phyloP scores from a whole-genome alignment of 2,113 vertebrate genomes.

The Sebastes schlegelii region DNA sequence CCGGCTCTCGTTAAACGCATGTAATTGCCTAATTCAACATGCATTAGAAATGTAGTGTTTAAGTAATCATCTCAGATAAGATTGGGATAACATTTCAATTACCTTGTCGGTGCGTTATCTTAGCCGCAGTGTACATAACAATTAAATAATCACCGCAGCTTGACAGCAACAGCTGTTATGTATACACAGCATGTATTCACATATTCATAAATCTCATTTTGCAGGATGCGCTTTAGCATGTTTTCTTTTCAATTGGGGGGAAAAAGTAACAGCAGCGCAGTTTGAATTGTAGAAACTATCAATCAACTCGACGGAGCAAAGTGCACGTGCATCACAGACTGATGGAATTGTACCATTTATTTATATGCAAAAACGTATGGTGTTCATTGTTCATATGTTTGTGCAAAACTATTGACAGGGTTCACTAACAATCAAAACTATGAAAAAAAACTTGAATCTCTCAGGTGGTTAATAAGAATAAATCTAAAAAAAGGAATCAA shows the following conservation, averaged over 20 bases:
- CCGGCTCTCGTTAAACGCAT: slow-evolving; percentile 76
- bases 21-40: slow-evolving; percentile 84
- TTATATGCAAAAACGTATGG: not conserved
- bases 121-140: slow-evolving; percentile 75
- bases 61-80: slow-evolving; percentile 81
- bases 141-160: slow-evolving; percentile 75
- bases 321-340: not conserved
- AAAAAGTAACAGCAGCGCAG: slow-evolving; percentile 3
- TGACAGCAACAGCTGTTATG: slow-evolving; percentile 72
- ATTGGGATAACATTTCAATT: slow-evolving; percentile 83
- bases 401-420: slow-evolving; percentile 1
- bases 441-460: not conserved
- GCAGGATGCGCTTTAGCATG: slow-evolving; percentile 11
- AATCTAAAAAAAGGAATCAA: not conserved
- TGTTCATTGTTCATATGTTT: not conserved
- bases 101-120: slow-evolving; percentile 70
- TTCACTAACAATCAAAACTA: not conserved
- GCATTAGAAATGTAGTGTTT: slow-evolving; percentile 83
- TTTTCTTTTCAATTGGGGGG: slow-evolving; percentile 1
- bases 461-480: not conserved
- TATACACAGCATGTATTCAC: slow-evolving; percentile 33
- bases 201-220: slow-evolving; percentile 56
- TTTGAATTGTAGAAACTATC: slow-evolving; percentile 29
- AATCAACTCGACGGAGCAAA: slow-evolving; percentile 17
- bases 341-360: not conserved